Conservation (phyloP, 1,140 invertebrate genomes). For the Sitophilus oryzae region DNA sequence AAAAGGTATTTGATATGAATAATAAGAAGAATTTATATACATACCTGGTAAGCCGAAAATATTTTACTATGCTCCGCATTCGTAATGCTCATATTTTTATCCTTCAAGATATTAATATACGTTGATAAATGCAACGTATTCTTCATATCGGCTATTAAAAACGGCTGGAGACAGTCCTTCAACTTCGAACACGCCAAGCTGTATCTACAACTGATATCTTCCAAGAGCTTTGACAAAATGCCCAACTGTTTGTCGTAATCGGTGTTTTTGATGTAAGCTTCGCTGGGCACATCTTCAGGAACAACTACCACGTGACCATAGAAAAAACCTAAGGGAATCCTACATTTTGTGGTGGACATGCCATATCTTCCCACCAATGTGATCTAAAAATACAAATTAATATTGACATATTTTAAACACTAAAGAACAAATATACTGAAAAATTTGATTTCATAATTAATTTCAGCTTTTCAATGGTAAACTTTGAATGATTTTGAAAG, state of each 20-base stretch:
- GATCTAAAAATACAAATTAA: slow-evolving; percentile 47
- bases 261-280: slow-evolving; percentile 26
- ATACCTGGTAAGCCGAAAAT: slow-evolving; percentile 69
- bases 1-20: not conserved
- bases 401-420: not conserved
- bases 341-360: slow-evolving; percentile 81
- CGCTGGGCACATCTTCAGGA: slow-evolving; percentile 34
- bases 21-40: slow-evolving; percentile 1
- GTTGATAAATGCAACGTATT: slow-evolving; percentile 75
- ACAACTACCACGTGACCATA: slow-evolving; percentile 78
- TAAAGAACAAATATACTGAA: not conserved
- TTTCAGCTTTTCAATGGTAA: too few species aligned
- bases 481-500: too few species aligned
- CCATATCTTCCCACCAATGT: slow-evolving; percentile 85
- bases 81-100: slow-evolving; percentile 54
- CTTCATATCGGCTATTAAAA: slow-evolving; percentile 67
- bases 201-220: slow-evolving; percentile 77
- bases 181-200: slow-evolving; percentile 77
- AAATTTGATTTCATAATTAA: not conserved
- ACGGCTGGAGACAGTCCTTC: slow-evolving; percentile 66
- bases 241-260: slow-evolving; percentile 41
- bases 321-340: slow-evolving; percentile 86
- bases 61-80: slow-evolving; percentile 60
- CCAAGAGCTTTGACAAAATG: slow-evolving; percentile 50
- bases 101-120: slow-evolving; percentile 59